Percentiles rank a stretch among this genome's conserved stretches.
Evolutionary conservation across 2,113 vertebrate genomes (phyloP).

Genomic region (Channa argus): DNA sequence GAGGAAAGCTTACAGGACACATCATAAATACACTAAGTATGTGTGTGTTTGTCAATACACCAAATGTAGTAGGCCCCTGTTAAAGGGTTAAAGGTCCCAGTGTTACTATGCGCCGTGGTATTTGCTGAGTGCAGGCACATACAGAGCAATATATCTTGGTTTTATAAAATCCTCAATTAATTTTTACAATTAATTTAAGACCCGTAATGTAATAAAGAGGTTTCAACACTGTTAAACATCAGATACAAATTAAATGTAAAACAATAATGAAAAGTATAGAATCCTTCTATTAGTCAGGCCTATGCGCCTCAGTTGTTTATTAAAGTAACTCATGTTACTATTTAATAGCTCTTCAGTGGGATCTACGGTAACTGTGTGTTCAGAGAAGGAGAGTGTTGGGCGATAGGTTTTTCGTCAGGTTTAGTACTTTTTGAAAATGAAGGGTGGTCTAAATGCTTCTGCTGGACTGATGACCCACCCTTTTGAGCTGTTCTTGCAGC

Average conservation of each 20-base stretch:
- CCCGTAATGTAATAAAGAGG: too few species aligned
- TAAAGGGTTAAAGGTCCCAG: slow-evolving; percentile 42
- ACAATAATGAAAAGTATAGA: too few species aligned
- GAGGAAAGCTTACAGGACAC: slow-evolving; percentile 5
- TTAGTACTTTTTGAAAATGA: neutral
- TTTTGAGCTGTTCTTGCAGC: slow-evolving; percentile 94
- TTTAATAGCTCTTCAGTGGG: neutral
- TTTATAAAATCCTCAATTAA: too few species aligned
- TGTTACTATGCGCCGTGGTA: slow-evolving; percentile 12
- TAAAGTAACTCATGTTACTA: neutral
- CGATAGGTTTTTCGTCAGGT: neutral
- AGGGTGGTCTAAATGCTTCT: slow-evolving; percentile 25
- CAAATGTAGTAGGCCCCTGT: slow-evolving; percentile 6
- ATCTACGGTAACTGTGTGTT: neutral
- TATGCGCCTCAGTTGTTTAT: too few species aligned
- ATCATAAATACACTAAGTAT: neutral
- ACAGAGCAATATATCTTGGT: neutral
- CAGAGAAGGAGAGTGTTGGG: neutral
- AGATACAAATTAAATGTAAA: too few species aligned
- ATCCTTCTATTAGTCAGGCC: too few species aligned
- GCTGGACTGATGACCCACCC: slow-evolving; percentile 88
- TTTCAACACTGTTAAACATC: too few species aligned
- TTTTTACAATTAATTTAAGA: too few species aligned
- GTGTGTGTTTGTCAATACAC: neutral
- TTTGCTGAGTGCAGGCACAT: slow-evolving; percentile 6